These are phyloP conservation scores for Drosophila nigricruria DNA, from an alignment of 2,888 invertebrate genomes.

Conservation along the genomic window DNA sequence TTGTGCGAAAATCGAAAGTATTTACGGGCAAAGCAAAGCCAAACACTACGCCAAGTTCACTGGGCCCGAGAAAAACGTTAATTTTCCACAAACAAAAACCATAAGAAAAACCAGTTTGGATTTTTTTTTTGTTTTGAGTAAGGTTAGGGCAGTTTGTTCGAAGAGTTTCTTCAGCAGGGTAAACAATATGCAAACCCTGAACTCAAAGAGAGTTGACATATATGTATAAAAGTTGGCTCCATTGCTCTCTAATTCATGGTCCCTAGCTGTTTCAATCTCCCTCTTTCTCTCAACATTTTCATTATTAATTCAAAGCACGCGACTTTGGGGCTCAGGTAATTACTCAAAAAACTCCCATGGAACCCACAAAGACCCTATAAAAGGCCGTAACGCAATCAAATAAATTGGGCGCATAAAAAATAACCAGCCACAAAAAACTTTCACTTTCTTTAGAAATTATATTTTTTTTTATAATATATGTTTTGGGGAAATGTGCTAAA, in stretches of 20 bases:
- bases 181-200: not conserved
- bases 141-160: slow-evolving; percentile 38
- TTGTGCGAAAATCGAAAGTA: slow-evolving; percentile 79
- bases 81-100: slow-evolving; percentile 38
- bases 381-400: slow-evolving; percentile 36
- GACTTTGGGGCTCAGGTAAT: slow-evolving; percentile 21
- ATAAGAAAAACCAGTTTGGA: slow-evolving; percentile 54
- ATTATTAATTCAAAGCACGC: slow-evolving; percentile 51
- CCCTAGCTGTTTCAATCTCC: not conserved
- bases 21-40: slow-evolving; percentile 11
- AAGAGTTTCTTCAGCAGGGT: slow-evolving; percentile 2
- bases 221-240: not conserved
- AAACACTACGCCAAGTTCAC: slow-evolving; percentile 42
- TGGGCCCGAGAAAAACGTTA: slow-evolving; percentile 28
- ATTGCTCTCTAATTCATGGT: not conserved
- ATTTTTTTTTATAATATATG: slow-evolving; percentile 42
- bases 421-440: slow-evolving; percentile 50
- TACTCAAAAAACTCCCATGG: slow-evolving; percentile 24
- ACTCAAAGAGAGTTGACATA: slow-evolving; percentile 16
- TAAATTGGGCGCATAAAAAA: slow-evolving; percentile 39
- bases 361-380: not conserved
- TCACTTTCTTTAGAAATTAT: slow-evolving; percentile 79
- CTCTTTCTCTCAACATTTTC: slow-evolving; percentile 23
- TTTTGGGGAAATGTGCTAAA: slow-evolving; percentile 68
- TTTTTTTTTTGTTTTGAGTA: slow-evolving; percentile 17